These are phyloP conservation scores for Lycorma delicatula DNA, from an alignment of 1,140 invertebrate species.

Conservation along the genomic window DNA sequence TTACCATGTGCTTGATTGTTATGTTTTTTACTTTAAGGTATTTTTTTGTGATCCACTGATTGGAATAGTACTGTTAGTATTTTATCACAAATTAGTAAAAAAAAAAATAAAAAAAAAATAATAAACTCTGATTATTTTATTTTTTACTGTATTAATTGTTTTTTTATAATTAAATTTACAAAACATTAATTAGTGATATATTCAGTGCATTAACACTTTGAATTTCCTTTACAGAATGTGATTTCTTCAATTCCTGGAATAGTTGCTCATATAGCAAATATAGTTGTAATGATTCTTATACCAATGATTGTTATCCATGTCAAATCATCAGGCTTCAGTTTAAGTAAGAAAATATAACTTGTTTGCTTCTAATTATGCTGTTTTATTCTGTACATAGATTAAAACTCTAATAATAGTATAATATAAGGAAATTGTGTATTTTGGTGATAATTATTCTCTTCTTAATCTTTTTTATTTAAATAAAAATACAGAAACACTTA, in stretches of 20 bases:
- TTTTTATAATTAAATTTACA: too few species aligned
- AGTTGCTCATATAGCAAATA: constrained; percentile 63
- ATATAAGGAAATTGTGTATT: not conserved
- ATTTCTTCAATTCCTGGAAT: constrained; percentile 58
- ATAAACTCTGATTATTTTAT: too few species aligned
- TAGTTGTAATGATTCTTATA: constrained; percentile 62
- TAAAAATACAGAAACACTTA: not conserved
- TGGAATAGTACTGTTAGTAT: too few species aligned
- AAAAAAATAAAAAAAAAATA: too few species aligned
- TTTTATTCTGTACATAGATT: constrained; percentile 2
- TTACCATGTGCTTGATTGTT: too few species aligned
- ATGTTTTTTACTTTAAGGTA: too few species aligned
- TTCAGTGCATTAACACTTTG: too few species aligned
- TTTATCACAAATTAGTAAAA: too few species aligned
- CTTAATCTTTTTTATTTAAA: not conserved
- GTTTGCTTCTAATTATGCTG: constrained; percentile 19
- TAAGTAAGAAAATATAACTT: constrained; percentile 50
- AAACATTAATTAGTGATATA: too few species aligned
- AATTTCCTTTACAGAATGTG: constrained; percentile 54
- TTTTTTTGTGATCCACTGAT: too few species aligned
- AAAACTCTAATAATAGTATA: not conserved
- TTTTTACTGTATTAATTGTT: too few species aligned
- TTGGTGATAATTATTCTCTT: not conserved
- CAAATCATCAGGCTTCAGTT: constrained; percentile 64
- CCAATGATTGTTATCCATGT: constrained; percentile 70